Evolutionary conservation across 2,888 invertebrate species (phyloP), one percentile per base, ranked within the genome.

Genomic region (Ochlodes sylvanus): DNA sequence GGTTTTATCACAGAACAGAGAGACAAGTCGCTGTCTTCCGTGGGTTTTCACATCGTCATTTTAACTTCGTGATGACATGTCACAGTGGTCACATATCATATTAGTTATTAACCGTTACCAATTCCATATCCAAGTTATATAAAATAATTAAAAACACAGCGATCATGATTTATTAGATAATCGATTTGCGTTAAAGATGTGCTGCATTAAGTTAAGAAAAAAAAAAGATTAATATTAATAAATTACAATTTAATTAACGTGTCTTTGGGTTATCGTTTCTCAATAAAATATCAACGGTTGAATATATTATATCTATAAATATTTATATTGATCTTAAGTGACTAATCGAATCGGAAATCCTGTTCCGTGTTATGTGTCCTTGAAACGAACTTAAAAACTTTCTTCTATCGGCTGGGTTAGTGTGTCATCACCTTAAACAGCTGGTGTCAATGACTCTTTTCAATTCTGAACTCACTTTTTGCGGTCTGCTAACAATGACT

Each of bases 391-490:
- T 62, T 58, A 14, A 27, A 7, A 21, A 76, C 80, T 80, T 76
- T 78, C 79, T 75, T 72, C 74, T 72, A 63, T 50, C 58, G 42
- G 55, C 44, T 72, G 64, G 71, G 72, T 74, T 52, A 79, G 75
- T 78, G 62, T 77, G 78, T 71, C 76, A 68, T 67, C 64, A 67
- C 56, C 63, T 54, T 42, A 63, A 42, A 32, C 17, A 15, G n/a
- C 7, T n/a, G 7, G 54, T 42, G 63, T 63, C 63, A 63, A 54
- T 21, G 63, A 63, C 63, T 27, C 54, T 38, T 54, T 41, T 54
- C 21, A 54, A 52, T 17, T 61, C 38, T 44, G 50, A 42, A 54
- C 63, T 63, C 54, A 54, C 42, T 54, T 62, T 62, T 62, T 52
- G 47, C 17, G n/a, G 14, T 47, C n/a, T 19, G 7, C 50, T 52